A percentile compares a stretch with the other conserved stretches of the same genome.
Conservation (phyloP, 2,888 invertebrate genomes). For the Bombyx huttoni region DNA sequence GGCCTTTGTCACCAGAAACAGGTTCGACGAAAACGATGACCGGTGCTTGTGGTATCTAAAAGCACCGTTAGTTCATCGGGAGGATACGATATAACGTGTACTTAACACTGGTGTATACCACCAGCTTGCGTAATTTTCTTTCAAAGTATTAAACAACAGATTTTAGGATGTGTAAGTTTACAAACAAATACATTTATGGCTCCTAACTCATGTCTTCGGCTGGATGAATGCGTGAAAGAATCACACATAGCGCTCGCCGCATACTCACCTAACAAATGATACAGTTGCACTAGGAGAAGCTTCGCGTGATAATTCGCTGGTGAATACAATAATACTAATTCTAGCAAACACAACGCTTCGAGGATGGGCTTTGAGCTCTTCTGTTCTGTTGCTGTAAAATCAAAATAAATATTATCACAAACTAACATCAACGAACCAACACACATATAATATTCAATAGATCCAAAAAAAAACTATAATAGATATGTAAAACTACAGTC, state of each 20-base stretch:
- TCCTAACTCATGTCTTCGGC: too few relatives aligned
- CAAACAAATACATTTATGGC: too few relatives aligned
- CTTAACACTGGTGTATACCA: too few relatives aligned
- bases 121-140: too few relatives aligned
- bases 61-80: too few relatives aligned
- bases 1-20: too few relatives aligned
- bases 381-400: constrained; percentile 53
- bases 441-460: neutral
- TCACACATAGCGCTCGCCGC: neutral
- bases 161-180: too few relatives aligned
- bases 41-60: too few relatives aligned
- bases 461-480: neutral
- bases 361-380: constrained; percentile 70
- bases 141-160: too few relatives aligned
- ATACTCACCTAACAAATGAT: constrained; percentile 78
- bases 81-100: too few relatives aligned
- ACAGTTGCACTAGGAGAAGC: constrained; percentile 84
- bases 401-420: neutral
- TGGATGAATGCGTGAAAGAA: neutral
- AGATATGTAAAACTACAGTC: neutral
- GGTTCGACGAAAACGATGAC: too few relatives aligned
- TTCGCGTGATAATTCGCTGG: constrained; percentile 93
- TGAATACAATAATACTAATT: constrained; percentile 81
- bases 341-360: constrained; percentile 79
- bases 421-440: too few relatives aligned